Base-by-base conservation (phyloP, 2,888 invertebrate species). In the Eristalis intricaria region DNA sequence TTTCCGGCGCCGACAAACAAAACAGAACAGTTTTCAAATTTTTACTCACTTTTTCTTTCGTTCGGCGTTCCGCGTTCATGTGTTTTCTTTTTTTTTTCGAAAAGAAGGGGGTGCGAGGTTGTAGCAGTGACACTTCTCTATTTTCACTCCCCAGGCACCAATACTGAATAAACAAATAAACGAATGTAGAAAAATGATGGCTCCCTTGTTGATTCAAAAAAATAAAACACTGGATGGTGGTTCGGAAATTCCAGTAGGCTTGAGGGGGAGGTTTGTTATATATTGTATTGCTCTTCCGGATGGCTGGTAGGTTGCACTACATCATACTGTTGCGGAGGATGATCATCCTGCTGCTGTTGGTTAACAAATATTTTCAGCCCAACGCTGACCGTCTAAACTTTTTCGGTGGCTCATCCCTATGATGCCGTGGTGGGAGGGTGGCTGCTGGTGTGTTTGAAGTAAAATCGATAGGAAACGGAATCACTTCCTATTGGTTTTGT, bases 131-230 rank as follows among this genome's bases (percentile, higher is more conserved):
- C 86, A 82, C 82, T 82, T 86, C 78, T 75, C 78, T 78, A 71
- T 86, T 82, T 78, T 70, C 63, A 56, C 32, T 86, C 86, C 82
- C 86, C 63, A 58, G 86, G 78, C 82, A 86, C 50, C 86, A 79
- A 86, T 86, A 78, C 75, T 58, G 61, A 79, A 75, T 86, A 86
- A 86, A 79, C 86, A 82, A 82, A 86, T 82, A 86, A 82, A 86
- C 75, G 78, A 86, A 82, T 79, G 86, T 74, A 75, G 75, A 82
- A 86, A 86, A 86, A 81, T 82, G 82, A 86, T 86, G 82, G 78
- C 71, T 86, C 86, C 82, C 86, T 82, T 75, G 86, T 63, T 68
- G 78, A 75, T 82, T 70, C 40, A 75, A 63, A 35, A 32, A 32
- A 32, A 32, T 8, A 10, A 4, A 32, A 64, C 32, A 43, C 8